Conservation (phyloP, 1,140 invertebrate species). For the Atta cephalotes region DNA sequence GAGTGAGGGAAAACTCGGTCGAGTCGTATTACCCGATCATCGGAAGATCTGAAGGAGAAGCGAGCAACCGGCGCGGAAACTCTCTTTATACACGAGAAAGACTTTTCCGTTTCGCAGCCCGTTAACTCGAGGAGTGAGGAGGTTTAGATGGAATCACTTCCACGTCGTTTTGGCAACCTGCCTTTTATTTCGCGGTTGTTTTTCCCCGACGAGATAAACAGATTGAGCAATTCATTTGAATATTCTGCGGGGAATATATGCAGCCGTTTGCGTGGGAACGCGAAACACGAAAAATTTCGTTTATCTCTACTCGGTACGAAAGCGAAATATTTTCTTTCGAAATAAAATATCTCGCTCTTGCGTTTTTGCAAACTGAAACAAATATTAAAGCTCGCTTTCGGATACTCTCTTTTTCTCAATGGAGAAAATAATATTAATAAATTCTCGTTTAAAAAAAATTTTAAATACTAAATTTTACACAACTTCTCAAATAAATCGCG, state of each 20-base stretch:
- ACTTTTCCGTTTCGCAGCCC: slow-evolving; percentile 62
- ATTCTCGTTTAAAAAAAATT: neutral
- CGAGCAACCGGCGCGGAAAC: slow-evolving; percentile 58
- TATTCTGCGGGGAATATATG: slow-evolving; percentile 20
- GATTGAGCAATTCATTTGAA: slow-evolving; percentile 62
- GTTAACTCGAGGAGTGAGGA: slow-evolving; percentile 21
- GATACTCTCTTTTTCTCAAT: neutral
- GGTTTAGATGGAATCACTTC: slow-evolving; percentile 53
- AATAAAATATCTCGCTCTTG: slow-evolving; percentile 19
- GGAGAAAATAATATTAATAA: slow-evolving; percentile 7
- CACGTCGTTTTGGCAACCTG: slow-evolving; percentile 46
- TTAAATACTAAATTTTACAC: neutral
- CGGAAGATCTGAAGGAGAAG: slow-evolving; percentile 33
- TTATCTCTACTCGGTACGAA: slow-evolving; percentile 14
- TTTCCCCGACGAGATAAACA: slow-evolving; percentile 55
- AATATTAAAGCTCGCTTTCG: slow-evolving; percentile 7
- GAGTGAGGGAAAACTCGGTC: neutral
- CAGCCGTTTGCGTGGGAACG: neutral
- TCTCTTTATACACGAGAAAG: slow-evolving; percentile 58
- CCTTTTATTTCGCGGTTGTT: slow-evolving; percentile 45
- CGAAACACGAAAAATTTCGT: slow-evolving; percentile 35
- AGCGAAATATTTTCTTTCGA: slow-evolving; percentile 42
- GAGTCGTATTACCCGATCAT: slow-evolving; percentile 44
- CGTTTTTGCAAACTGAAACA: slow-evolving; percentile 28
- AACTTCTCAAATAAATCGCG: neutral